Percentiles rank a stretch among this genome's conserved stretches.
These are phyloP conservation scores for Osmerus mordax DNA, from an alignment of 2,113 vertebrate species.

Conservation along the genomic window DNA sequence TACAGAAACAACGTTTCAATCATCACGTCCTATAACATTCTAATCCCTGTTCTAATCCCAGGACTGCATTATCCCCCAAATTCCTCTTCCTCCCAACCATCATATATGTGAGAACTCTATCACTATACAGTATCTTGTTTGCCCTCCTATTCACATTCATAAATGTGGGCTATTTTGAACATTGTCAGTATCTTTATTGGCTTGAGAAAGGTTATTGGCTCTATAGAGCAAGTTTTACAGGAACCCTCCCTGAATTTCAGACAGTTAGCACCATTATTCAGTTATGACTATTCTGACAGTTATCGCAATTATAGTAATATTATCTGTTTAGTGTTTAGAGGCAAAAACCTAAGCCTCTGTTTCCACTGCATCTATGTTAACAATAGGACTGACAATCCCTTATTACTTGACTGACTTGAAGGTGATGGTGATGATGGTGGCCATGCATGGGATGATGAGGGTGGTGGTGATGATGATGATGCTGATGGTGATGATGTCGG, in stretches of 20 bases:
- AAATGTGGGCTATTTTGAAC: neutral
- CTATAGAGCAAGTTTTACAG: no score
- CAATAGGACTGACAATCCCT: no score
- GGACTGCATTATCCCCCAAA: conserved; percentile 33
- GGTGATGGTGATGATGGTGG: conserved; percentile 65
- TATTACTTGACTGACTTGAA: conserved; percentile 55
- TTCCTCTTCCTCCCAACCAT: conserved; percentile 9
- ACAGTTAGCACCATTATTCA: neutral
- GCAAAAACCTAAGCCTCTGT: neutral
- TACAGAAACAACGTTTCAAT: conserved; percentile 19
- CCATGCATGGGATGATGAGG: conserved; percentile 68
- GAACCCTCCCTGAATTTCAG: no score
- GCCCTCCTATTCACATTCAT: neutral
- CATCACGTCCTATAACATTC: conserved; percentile 43
- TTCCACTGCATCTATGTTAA: no score
- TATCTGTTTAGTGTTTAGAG: neutral
- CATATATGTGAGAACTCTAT: neutral
- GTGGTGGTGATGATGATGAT: conserved; percentile 78
- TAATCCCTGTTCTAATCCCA: conserved; percentile 51
- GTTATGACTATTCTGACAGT: neutral
- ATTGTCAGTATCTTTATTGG: neutral
- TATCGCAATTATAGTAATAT: neutral
- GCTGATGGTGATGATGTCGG: conserved; percentile 84
- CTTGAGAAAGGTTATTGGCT: neutral
- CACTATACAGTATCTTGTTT: neutral